phyloP scores from a whole-genome alignment of 1,140 invertebrate species.

The Diprion similis region DNA sequence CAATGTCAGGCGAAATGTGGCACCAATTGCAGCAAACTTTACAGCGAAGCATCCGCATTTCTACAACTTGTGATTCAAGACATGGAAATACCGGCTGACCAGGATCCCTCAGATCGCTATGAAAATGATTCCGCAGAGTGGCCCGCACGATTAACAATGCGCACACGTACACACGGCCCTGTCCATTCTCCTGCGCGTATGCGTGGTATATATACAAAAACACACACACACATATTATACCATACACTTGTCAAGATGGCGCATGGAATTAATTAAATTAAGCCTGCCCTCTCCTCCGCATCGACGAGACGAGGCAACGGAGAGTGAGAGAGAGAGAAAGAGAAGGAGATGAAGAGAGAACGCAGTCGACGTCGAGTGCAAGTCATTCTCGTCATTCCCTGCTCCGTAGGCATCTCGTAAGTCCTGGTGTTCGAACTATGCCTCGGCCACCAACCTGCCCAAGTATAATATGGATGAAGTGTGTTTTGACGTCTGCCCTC shows the following conservation, averaged over 20 bases:
- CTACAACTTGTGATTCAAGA: too few relatives aligned
- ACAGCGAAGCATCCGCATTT: too few relatives aligned
- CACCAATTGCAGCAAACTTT: too few relatives aligned
- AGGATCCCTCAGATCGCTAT: too few relatives aligned
- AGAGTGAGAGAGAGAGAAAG: conserved; percentile 25
- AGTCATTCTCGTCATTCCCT: conserved; percentile 61
- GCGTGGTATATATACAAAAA: too few relatives aligned
- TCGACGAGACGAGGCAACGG: conserved; percentile 40
- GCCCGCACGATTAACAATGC: too few relatives aligned
- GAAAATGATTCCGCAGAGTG: too few relatives aligned
- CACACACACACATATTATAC: too few relatives aligned
- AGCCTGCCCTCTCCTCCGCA: conserved; percentile 49
- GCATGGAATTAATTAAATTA: conserved; percentile 60
- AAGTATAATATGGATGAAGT: conserved; percentile 49
- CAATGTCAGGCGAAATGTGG: too few relatives aligned
- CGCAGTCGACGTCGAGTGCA: conserved; percentile 55
- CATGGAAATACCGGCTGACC: too few relatives aligned
- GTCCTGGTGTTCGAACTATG: conserved; percentile 29
- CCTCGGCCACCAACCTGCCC: conserved; percentile 3
- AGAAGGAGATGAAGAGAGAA: conserved; percentile 23
- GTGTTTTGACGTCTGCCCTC: conserved; percentile 60
- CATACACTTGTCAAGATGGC: conserved; percentile 55
- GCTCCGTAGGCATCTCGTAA: conserved; percentile 51
- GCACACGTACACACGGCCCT: too few relatives aligned
- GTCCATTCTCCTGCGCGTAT: too few relatives aligned